Evolutionary conservation across 2,113 vertebrate species (phyloP).

Genomic region (Labeo catla): DNA sequence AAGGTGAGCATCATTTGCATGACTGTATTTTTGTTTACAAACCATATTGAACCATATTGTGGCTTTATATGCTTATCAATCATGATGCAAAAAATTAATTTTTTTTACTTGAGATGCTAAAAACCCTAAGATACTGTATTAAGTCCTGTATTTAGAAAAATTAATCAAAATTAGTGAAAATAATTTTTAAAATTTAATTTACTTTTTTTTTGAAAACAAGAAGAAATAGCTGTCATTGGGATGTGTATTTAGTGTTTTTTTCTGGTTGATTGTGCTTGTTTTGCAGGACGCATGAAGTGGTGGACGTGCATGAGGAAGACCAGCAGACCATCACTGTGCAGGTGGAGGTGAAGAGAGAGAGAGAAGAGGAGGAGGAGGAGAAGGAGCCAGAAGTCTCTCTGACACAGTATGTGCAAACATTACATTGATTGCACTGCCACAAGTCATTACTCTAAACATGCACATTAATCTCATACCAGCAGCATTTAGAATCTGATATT

Average conservation of each 20-base stretch:
- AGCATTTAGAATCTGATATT: too few relatives aligned
- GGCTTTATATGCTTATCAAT: not conserved
- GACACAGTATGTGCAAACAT: not conserved
- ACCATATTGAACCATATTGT: not conserved
- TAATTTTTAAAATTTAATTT: too few relatives aligned
- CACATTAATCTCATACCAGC: too few relatives aligned
- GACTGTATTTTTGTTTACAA: not conserved
- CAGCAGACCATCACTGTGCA: constrained; percentile 90
- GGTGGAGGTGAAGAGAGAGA: constrained; percentile 82
- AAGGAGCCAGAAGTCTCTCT: not conserved
- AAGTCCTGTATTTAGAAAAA: too few relatives aligned
- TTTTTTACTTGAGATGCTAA: too few relatives aligned
- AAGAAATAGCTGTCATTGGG: not conserved
- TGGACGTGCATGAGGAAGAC: constrained; percentile 78
- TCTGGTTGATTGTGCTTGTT: not conserved
- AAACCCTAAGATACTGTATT: too few relatives aligned
- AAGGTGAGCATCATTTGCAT: constrained; percentile 76
- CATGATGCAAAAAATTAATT: too few relatives aligned
- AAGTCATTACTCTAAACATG: too few relatives aligned
- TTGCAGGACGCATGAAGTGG: constrained; percentile 77
- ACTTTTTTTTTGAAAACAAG: not conserved
- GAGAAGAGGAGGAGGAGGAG: constrained; percentile 28
- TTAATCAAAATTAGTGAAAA: too few relatives aligned
- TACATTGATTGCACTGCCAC: not conserved
- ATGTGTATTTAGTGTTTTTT: too few relatives aligned